Evolutionary conservation across 2,797 vertebrate genomes (phyloP).

Genomic region (Chaenodraco wilsoni): DNA sequence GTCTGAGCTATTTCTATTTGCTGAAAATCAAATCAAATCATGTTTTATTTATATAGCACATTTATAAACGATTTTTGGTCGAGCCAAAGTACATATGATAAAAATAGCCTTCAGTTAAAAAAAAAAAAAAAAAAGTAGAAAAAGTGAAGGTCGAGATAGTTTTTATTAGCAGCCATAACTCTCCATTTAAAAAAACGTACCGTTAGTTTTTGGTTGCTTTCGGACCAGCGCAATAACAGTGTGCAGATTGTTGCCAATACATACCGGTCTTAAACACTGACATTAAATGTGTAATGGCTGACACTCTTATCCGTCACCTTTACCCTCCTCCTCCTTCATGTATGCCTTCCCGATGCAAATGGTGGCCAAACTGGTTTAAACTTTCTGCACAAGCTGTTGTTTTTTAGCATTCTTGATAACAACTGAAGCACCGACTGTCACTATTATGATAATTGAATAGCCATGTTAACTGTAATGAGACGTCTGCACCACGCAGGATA

Average conservation of each 20-base stretch:
- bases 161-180: background rate
- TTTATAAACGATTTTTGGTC: no score
- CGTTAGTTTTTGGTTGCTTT: constrained; percentile 12
- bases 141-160: background rate
- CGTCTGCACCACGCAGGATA: background rate
- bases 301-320: background rate
- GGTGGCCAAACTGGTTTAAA: background rate
- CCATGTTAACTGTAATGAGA: constrained; percentile 3
- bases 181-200: background rate
- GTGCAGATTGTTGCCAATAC: background rate
- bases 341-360: background rate
- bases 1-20: background rate
- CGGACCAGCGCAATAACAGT: background rate
- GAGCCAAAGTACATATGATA: no score
- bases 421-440: background rate
- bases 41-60: no score
- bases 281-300: constrained; percentile 3
- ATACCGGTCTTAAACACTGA: constrained; percentile 3
- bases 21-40: background rate
- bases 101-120: no score
- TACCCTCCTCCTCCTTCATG: background rate
- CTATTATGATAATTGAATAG: background rate
- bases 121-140: no score
- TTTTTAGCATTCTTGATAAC: background rate
- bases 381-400: background rate